Base-by-base conservation (phyloP, 1,140 invertebrate species). In the Zaprionus africanus region DNA sequence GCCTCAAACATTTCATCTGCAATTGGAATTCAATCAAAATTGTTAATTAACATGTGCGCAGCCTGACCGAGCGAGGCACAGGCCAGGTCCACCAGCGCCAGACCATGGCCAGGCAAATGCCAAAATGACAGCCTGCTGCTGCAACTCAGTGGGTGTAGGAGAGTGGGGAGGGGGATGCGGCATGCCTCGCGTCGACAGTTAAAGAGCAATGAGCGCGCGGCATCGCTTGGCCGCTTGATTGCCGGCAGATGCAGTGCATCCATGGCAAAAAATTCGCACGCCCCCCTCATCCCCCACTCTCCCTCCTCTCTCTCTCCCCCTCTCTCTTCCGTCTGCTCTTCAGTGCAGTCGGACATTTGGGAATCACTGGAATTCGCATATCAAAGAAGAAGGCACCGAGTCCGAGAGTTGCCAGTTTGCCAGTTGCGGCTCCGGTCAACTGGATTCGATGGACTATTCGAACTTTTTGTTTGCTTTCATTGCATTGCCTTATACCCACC, bases 21-120 rank as follows among this genome's bases (percentile, higher is more conserved):
- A 79, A 78, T 79, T 79, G 79, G 79, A 79, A 81, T 81, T 81
- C 79, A 78, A 81, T 79, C 79, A 79, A 81, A 79, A 81, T 78
- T 81, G 79, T 81, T 81, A 81, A 81, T 81, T 81, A 81, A 81
- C 79, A 81, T 81, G 79, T 79, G 79, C 72, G 62, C 58, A 74
- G 38, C 64, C 54, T 57, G 71, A 49, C 65, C 38, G n/a, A n/a
- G n/a, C n/a, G n/a, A n/a, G n/a, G n/a, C n/a, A n/a, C n/a, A n/a
- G n/a, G n/a, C n/a, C n/a, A n/a, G n/a, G n/a, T n/a, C n/a, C n/a
- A n/a, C 38, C 13, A 6, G 38, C 38, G 7, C 15, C 5, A n/a
- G 38, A 6, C 38, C n/a, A n/a, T n/a, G 6, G 38, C 43, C 17
- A 13, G 17, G 46, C 46, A 51, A 51, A 51, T 51, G 46, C 46